Evolutionary conservation across 2,888 invertebrate genomes (phyloP).

Genomic region (Lithophane ornitopus): DNA sequence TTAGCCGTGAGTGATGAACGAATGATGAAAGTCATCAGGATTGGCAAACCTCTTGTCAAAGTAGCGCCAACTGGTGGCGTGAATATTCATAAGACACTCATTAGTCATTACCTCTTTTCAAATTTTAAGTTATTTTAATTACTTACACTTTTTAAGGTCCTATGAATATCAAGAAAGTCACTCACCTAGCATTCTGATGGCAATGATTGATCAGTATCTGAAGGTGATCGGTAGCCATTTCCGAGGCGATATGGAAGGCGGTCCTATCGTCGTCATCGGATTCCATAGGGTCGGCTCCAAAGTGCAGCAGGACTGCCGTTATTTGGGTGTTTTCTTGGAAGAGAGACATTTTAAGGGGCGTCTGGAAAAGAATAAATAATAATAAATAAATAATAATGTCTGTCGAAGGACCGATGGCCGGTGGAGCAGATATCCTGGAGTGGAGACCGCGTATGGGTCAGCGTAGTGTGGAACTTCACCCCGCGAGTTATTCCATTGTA

Average conservation of each 20-base stretch:
- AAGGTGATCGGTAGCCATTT: conserved; percentile 71
- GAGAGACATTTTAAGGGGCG: conserved; percentile 86
- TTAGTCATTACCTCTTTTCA: too few species aligned
- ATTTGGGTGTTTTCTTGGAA: conserved; percentile 71
- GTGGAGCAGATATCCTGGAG: not conserved
- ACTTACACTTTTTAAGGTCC: not conserved
- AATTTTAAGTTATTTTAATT: too few species aligned
- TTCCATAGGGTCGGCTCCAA: conserved; percentile 81
- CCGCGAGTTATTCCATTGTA: too few species aligned
- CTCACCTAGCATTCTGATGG: conserved; percentile 74
- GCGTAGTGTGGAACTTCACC: not conserved
- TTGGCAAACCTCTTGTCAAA: too few species aligned
- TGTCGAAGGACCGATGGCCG: not conserved
- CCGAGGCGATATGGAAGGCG: conserved; percentile 84
- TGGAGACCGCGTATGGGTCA: not conserved
- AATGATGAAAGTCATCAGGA: too few species aligned
- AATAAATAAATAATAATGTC: not conserved
- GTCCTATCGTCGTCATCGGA: conserved; percentile 82
- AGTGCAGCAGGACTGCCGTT: conserved; percentile 76
- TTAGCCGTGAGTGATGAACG: too few species aligned
- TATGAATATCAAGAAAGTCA: not conserved
- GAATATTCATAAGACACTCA: too few species aligned
- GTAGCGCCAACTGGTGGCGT: too few species aligned
- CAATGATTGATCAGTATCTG: conserved; percentile 70
- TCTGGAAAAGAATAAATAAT: conserved; percentile 73